Base-by-base conservation (phyloP, 2,113 vertebrate genomes). In the Todiramphus chloris region DNA sequence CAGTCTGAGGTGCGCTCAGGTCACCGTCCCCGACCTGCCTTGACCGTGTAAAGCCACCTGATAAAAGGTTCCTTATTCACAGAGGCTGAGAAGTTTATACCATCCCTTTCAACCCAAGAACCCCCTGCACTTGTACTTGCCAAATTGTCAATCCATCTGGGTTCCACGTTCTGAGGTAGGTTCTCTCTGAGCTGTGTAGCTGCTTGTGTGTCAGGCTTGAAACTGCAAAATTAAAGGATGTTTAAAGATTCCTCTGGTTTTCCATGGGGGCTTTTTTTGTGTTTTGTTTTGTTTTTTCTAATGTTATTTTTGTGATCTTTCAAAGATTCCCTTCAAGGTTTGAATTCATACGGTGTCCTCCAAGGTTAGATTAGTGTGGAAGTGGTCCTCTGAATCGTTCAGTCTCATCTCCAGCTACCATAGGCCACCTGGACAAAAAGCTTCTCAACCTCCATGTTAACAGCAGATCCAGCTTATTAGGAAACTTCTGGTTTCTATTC, bases 201-300 rank as follows among this genome's bases (percentile, higher is more conserved):
- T 92, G 50, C 80, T 93, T 90, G 44, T 91, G 73, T 76, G 60
- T 79, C 79, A 28, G 4, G 72, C 92, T 78, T 63, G 63, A 80
- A 78, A 93, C 13, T 53, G 80, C 51, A 87, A 64, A 94, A 98
- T 96, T 97, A 96, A 98, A 97, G 37, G 48, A 30, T 77, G 44
- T 67, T 92, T 81, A 15, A 78, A 96, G 83, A 86, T 82, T 83
- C 82, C 68, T 39, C 25, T 58, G 6, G 3, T 10, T 51, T 51
- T 51, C 10, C 46, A 13, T 25, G 23, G 48, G 24, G 6, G 25
- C 14, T 27, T 27, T 51, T 24, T 58, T 25, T 58, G 33, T 11
- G 31, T 18, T 58, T 33, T 18, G 31, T 11, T 58, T 41, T 41
- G 41, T 41, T 41, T 41, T 39, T 20, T 41, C 70, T 43, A 6